Evolutionary conservation across 2,888 invertebrate species (phyloP), one percentile per base, ranked within the genome.

Genomic region (Zhengitettix transpicula): DNA sequence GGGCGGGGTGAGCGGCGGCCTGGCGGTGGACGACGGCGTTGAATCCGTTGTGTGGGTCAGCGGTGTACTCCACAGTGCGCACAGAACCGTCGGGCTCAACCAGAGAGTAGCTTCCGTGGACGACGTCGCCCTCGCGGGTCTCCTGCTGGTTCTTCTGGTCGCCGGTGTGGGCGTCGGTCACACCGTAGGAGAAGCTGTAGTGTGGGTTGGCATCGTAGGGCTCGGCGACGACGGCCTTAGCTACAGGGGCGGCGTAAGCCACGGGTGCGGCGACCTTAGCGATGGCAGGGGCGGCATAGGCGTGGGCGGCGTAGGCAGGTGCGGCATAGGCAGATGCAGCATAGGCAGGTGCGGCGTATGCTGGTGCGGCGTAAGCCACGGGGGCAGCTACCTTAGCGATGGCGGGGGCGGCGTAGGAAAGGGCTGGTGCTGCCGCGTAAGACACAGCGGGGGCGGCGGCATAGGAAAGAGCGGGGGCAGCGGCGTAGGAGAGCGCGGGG

Each of bases 401-500:
- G 44, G 55, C 53, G 61, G 63, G 61, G 44, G 61, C 61, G 57
- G 61, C 60, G 51, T 58, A 58, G 15, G 54, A 53, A 51, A 42
- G 60, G 53, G 53, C 59, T 44, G 63, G 62, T n/a, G 63, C 60
- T 56, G 51, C 60, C 51, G 56, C 56, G 40, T 47, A 56, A 51
- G 53, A 59, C 17, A 59, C 51, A 40, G 56, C 59, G 56, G 58
- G 61, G 57, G 57, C 57, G 51, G 57, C 51, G n/a, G 16, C 14
- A 57, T 56, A 42, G 28, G 28, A 28, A 28, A 28, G 28, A 47
- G 56, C 47, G n/a, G 59, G 59, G 53, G 61, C 61, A 41, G 52
- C 52, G 42, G 61, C 61, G 44, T 60, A 61, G 47, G 63, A 59
- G 58, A 59, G 58, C 52, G 60, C 54, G 59, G 61, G 59, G 58